phyloP scores from a whole-genome alignment of 2,888 invertebrate species.

The Amitus sp. region DNA sequence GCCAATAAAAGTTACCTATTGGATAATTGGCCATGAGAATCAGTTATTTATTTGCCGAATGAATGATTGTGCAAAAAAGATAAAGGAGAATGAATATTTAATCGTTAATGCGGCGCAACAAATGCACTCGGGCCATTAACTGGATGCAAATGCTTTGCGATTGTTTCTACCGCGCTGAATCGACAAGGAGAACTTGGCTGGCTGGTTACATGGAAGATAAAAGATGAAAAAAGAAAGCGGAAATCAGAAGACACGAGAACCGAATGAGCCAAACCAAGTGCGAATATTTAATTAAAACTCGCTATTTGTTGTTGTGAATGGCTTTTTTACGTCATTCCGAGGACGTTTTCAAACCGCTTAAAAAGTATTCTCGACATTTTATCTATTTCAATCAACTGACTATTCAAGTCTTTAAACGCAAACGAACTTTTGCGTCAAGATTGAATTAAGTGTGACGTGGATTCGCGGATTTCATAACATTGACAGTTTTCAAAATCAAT shows the following conservation, averaged over 20 bases:
- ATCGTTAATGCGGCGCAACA: slow-evolving; percentile 11
- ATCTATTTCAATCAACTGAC: no score
- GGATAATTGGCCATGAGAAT: background rate
- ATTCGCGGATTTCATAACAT: no score
- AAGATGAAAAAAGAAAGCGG: slow-evolving; percentile 9
- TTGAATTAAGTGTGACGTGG: no score
- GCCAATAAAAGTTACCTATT: background rate
- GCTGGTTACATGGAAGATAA: slow-evolving; percentile 14
- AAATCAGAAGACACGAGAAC: background rate
- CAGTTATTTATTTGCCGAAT: background rate
- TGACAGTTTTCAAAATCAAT: no score
- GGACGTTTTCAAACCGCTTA: no score
- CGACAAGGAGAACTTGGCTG: background rate
- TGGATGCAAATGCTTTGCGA: slow-evolving; percentile 38
- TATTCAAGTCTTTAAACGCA: no score
- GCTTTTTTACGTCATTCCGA: background rate
- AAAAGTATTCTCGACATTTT: no score
- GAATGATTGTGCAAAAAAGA: no score
- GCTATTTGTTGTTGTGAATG: slow-evolving; percentile 9
- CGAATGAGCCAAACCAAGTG: background rate
- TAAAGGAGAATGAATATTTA: no score
- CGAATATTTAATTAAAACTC: slow-evolving; percentile 51
- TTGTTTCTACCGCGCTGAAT: slow-evolving; percentile 21
- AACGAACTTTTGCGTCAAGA: no score
- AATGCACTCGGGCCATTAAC: slow-evolving; percentile 40